phyloP scores from a whole-genome alignment of 2,113 vertebrate genomes.

The Notechis scutatus region DNA sequence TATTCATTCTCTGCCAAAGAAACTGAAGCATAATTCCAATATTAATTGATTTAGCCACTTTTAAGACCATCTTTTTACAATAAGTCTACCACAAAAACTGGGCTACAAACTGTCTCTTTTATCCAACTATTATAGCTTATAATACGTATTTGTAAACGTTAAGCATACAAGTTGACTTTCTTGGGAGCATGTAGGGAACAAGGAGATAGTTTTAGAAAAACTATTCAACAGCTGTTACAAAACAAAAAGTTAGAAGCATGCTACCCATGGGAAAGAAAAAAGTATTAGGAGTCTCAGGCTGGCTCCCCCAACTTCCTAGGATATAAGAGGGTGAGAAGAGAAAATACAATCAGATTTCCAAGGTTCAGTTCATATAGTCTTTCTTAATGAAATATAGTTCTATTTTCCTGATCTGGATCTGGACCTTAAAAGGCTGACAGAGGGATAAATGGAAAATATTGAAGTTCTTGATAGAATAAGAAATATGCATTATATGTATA shows the following conservation, averaged over 20 bases:
- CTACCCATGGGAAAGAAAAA: not conserved
- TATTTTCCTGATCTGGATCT: not conserved
- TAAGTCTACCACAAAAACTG: not conserved
- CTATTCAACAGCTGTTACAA: not conserved
- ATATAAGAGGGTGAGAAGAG: not conserved
- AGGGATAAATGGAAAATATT: not conserved
- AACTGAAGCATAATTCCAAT: not conserved
- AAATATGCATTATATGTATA: not conserved
- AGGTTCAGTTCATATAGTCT: not conserved
- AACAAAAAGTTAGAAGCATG: not conserved
- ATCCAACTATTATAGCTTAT: not conserved
- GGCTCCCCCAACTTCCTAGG: not conserved
- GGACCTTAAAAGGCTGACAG: not conserved
- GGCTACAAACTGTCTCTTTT: not conserved
- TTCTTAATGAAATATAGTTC: not conserved
- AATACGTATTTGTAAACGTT: not conserved
- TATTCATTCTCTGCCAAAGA: not conserved
- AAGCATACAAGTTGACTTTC: not conserved
- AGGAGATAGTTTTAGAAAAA: not conserved
- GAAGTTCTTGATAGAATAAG: not conserved
- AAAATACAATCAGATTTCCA: not conserved
- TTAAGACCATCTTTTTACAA: not conserved
- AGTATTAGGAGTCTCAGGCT: not conserved
- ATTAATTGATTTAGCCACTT: not conserved
- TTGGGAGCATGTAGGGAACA: not conserved